Evolutionary conservation across 2,888 invertebrate genomes (phyloP).

Genomic region (Lydus trimaculatus): DNA sequence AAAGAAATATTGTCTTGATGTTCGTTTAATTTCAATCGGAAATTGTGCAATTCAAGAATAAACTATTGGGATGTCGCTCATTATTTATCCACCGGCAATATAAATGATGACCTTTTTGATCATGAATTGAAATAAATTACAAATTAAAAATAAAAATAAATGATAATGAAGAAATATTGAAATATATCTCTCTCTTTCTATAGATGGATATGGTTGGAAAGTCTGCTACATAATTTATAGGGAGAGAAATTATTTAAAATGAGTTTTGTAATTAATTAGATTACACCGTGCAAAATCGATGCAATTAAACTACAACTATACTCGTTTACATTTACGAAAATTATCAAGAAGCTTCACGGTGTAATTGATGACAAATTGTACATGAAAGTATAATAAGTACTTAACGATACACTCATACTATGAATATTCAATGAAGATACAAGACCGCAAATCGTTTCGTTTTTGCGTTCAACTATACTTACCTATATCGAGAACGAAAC

Average conservation of each 20-base stretch:
- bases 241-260: conserved; percentile 1
- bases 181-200: background rate
- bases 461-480: no score
- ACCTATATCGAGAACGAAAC: background rate
- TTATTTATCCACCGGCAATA: background rate
- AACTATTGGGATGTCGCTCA: background rate
- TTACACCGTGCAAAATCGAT: conserved; percentile 23
- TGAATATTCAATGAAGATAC: conserved; percentile 9
- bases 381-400: conserved; percentile 23
- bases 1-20: conserved; percentile 48
- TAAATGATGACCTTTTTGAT: background rate
- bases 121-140: conserved; percentile 3
- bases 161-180: background rate
- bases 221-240: background rate
- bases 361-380: conserved; percentile 38
- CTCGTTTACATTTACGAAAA: conserved; percentile 18
- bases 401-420: conserved; percentile 14
- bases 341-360: conserved; percentile 25
- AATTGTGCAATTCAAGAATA: background rate
- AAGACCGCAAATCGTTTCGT: background rate
- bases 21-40: conserved; percentile 25
- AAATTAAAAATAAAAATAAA: background rate
- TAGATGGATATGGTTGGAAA: background rate
- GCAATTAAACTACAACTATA: conserved; percentile 7
- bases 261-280: conserved; percentile 18